phyloP scores from a whole-genome alignment of 2,888 invertebrate genomes.

The Athalia rosae region DNA sequence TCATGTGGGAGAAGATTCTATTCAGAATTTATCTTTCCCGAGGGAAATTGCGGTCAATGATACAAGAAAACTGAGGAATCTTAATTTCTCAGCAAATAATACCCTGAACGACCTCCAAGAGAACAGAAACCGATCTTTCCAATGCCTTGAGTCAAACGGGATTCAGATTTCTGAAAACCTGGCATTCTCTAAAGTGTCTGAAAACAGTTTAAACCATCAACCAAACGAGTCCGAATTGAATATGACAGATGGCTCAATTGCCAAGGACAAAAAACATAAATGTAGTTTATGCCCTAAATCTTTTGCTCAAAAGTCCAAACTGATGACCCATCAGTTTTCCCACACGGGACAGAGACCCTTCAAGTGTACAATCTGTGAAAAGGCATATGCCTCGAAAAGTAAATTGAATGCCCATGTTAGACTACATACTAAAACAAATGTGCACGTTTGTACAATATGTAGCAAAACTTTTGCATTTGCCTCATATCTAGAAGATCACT shows the following conservation, averaged over 20 bases:
- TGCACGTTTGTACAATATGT: slow-evolving; percentile 69
- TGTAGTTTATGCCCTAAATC: slow-evolving; percentile 63
- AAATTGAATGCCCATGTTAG: slow-evolving; percentile 69
- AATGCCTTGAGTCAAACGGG: slow-evolving; percentile 17
- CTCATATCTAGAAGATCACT: slow-evolving; percentile 70
- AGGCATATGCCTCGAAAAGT: slow-evolving; percentile 68
- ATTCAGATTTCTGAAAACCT: slow-evolving; percentile 25
- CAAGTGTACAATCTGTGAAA: slow-evolving; percentile 65
- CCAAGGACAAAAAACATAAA: slow-evolving; percentile 57
- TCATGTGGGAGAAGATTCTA: slow-evolving; percentile 56
- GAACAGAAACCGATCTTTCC: slow-evolving; percentile 6
- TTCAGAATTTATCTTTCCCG: slow-evolving; percentile 60
- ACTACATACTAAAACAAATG: slow-evolving; percentile 66
- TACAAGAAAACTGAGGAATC: slow-evolving; percentile 5
- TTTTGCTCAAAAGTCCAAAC: slow-evolving; percentile 67
- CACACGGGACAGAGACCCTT: slow-evolving; percentile 67
- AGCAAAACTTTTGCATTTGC: slow-evolving; percentile 71
- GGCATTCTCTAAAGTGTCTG: slow-evolving; percentile 18
- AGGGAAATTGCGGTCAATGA: slow-evolving; percentile 41
- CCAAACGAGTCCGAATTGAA: not conserved
- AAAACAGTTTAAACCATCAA: not conserved
- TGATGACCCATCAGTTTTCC: slow-evolving; percentile 61
- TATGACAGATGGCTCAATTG: not conserved
- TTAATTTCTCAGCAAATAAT: not conserved
- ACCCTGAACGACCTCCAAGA: slow-evolving; percentile 1